Base-by-base conservation (phyloP, 2,797 vertebrate genomes). In the Ctenosaura bakeri region DNA sequence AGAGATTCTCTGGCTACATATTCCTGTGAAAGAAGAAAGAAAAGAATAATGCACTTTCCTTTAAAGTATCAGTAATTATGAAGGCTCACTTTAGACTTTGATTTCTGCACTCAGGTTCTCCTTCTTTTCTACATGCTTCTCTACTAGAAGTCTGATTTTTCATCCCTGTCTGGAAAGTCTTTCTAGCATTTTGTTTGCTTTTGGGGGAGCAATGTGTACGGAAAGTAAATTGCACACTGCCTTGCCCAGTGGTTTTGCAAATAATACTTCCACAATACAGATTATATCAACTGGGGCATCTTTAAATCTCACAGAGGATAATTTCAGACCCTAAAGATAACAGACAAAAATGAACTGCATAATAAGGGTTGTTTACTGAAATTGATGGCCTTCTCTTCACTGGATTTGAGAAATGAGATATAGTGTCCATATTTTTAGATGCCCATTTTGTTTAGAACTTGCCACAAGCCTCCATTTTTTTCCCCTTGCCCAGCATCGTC, bases 371-470 rank as follows among this genome's bases (percentile, higher is more conserved):
- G 73, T 86, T n/a, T 52, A 24, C 81, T 71, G 86, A 88, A 88
- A 90, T 71, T 71, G 62, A 0, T 83, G 89, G 86, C 83, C 56
- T 81, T 89, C 26, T 16, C 88, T 85, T 77, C 71, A 92, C 93
- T 93, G 93, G 93, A 88, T 92, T 94, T 92, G 82, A 26, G 89
- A 90, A 92, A 88, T 83, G 35, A 2, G 10, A 77, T 88, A 62
- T 84, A 69, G 14, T 83, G 35, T 88, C 14, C 20, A 66, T 84
- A 87, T 84, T 90, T 0, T n/a, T 91, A n/a, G 80, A 92, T 88
- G 74, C 6, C 0, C 69, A 16, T 20, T 87, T 87, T 26, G 0
- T 89, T 76, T 85, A 59, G 76, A 92, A 80, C 46, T 82, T 59
- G 79, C 66, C 2, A 56, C 20, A 1, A 24, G 8, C 77, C 22